These are phyloP conservation scores for Aphodius granarius DNA, from an alignment of 2,888 invertebrate species.

Conservation along the genomic window DNA sequence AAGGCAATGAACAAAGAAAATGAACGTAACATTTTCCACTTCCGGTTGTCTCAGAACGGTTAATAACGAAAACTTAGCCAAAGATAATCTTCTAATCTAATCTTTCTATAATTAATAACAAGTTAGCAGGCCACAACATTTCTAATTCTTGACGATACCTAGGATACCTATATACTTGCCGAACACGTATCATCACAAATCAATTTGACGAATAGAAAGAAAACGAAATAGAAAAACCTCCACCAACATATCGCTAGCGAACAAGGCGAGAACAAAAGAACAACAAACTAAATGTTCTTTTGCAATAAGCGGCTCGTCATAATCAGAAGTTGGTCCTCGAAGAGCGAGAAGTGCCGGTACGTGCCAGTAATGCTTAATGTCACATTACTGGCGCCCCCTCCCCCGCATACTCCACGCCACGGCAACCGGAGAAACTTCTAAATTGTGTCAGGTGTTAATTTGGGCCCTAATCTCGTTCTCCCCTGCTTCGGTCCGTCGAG, in stretches of 20 bases:
- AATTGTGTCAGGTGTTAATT: conserved; percentile 8
- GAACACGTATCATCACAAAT: background rate
- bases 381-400: background rate
- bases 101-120: too few species aligned
- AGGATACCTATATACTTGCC: too few species aligned
- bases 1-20: too few species aligned
- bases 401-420: too few species aligned
- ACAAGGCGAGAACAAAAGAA: background rate
- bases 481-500: background rate
- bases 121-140: too few species aligned
- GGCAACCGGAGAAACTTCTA: conserved; percentile 3
- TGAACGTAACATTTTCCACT: too few species aligned
- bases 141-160: too few species aligned
- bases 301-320: background rate
- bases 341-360: background rate
- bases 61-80: too few species aligned
- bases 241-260: background rate
- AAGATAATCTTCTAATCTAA: too few species aligned
- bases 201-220: background rate
- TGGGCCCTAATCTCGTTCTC: background rate
- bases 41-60: too few species aligned
- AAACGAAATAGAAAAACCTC: background rate
- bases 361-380: conserved; percentile 4
- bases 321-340: background rate
- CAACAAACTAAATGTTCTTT: background rate